Evolutionary conservation across 2,113 vertebrate genomes (phyloP).

Genomic region (Peucedramus taeniatus): DNA sequence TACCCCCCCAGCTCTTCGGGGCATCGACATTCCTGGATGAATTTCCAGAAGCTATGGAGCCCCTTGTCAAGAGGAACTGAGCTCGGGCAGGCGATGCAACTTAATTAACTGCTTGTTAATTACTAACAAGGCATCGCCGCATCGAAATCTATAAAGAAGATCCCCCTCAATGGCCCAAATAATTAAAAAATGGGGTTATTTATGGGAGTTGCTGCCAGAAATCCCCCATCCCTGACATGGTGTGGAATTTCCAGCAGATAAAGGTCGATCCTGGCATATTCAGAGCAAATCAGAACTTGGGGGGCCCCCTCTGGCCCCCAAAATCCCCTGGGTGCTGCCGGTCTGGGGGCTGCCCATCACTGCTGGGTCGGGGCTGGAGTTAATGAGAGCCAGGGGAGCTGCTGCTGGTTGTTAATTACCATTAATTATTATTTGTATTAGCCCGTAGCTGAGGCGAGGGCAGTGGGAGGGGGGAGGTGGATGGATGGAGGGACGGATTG

Average conservation of each 20-base stretch:
- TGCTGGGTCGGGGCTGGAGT: neutral
- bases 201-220: neutral
- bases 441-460: neutral
- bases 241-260: rapidly evolving
- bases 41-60: neutral
- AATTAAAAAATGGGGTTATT: neutral
- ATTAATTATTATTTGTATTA: conserved; percentile 36
- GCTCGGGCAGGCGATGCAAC: neutral
- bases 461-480: neutral
- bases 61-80: neutral
- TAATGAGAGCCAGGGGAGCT: conserved; percentile 42
- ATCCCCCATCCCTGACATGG: too few relatives aligned
- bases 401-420: conserved; percentile 15
- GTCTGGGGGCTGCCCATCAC: neutral
- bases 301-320: neutral
- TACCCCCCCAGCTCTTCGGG: rapidly evolving
- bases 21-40: neutral
- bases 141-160: neutral
- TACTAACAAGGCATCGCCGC: neutral
- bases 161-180: neutral
- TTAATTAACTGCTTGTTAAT: conserved; percentile 25
- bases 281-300: neutral
- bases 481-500: rapidly evolving
- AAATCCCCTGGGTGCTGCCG: neutral
- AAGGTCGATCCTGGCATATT: neutral